Evolutionary conservation across 2,888 invertebrate genomes (phyloP).

Genomic region (Neelides folsomi): DNA sequence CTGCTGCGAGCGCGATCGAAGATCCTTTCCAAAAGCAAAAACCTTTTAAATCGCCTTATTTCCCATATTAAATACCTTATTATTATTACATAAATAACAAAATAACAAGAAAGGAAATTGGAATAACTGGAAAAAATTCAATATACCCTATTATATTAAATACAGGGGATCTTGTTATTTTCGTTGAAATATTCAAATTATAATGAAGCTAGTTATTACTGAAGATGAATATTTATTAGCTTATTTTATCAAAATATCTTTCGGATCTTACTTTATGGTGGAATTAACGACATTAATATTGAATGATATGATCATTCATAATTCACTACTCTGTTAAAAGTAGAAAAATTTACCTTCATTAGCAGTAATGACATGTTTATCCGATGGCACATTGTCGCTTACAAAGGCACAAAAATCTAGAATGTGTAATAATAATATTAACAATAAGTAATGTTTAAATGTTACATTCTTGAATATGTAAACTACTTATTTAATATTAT

Average conservation of each 20-base stretch:
- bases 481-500: no score
- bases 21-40: conserved; percentile 6
- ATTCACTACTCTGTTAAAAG: no score
- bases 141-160: no score
- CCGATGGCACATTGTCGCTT: conserved; percentile 35
- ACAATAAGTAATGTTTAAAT: neutral
- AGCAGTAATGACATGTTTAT: conserved; percentile 38
- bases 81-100: no score
- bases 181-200: no score
- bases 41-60: neutral
- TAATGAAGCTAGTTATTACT: no score
- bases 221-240: neutral
- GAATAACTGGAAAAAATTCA: no score
- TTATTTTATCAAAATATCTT: neutral
- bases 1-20: conserved; percentile 39
- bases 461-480: no score
- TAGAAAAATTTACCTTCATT: conserved; percentile 37
- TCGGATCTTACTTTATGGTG: neutral
- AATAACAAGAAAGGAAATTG: no score
- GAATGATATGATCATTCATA: no score
- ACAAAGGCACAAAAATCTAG: conserved; percentile 41
- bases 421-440: conserved; percentile 9
- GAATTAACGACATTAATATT: no score
- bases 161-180: no score
- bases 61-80: neutral